These are phyloP conservation scores for Macrosiphum euphorbiae DNA, from an alignment of 2,888 invertebrate species.

Conservation along the genomic window DNA sequence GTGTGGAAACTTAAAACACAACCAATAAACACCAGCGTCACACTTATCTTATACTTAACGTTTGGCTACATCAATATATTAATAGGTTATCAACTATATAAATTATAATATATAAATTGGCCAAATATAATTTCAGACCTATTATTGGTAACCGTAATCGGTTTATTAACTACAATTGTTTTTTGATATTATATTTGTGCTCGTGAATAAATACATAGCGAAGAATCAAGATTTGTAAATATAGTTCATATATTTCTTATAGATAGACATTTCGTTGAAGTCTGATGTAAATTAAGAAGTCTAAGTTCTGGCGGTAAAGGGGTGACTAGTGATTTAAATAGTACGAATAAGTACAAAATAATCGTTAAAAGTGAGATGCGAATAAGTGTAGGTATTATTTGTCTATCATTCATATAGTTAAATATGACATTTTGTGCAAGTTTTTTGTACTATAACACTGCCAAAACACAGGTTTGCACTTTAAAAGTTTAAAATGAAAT, in stretches of 20 bases:
- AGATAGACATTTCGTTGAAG: no score
- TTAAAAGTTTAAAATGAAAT: background rate
- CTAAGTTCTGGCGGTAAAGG: background rate
- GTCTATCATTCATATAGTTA: background rate
- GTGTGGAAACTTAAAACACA: background rate
- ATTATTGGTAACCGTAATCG: background rate
- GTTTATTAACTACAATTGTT: background rate
- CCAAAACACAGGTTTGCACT: slow-evolving; percentile 16
- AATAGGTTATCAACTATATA: background rate
- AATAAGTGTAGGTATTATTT: background rate
- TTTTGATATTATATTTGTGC: background rate
- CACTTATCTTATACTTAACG: background rate
- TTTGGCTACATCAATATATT: background rate
- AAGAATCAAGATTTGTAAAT: background rate
- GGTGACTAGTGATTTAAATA: background rate
- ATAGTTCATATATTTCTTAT: background rate
- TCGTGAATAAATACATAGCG: background rate
- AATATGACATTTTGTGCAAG: background rate
- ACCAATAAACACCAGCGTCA: background rate
- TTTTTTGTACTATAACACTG: background rate
- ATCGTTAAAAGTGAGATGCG: background rate
- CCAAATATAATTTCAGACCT: background rate
- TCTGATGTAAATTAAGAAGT: background rate
- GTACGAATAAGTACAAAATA: background rate
- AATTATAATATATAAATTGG: background rate